Conservation (phyloP, 2,888 invertebrate species). For the Callyntrura guangdongensis region DNA sequence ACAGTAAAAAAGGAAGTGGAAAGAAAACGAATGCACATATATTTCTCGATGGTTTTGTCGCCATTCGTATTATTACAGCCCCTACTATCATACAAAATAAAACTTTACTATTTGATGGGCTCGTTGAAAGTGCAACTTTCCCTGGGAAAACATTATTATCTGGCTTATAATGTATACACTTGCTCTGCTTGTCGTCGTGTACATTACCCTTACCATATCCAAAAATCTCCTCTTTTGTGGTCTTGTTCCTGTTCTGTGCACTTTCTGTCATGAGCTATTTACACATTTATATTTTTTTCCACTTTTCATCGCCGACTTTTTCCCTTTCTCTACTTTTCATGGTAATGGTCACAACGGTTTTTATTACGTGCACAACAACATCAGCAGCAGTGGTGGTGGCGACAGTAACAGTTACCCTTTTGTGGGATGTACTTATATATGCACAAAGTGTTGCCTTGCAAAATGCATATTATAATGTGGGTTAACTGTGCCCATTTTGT, state of each 20-base stretch:
- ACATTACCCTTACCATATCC: constrained; percentile 20
- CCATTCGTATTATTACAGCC: neutral
- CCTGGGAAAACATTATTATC: constrained; percentile 12
- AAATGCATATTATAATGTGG: constrained; percentile 32
- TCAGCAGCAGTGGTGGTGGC: too few relatives aligned
- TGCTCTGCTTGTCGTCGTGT: too few relatives aligned
- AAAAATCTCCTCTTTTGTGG: neutral
- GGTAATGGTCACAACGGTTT: neutral
- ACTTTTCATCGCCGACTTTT: neutral
- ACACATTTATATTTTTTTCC: constrained; percentile 5
- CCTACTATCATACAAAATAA: neutral
- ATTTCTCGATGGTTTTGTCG: neutral
- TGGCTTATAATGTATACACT: neutral
- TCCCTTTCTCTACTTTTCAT: neutral
- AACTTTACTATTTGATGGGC: constrained; percentile 38
- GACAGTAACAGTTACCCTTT: neutral
- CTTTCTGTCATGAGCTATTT: neutral
- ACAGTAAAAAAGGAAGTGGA: constrained; percentile 1
- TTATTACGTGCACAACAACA: neutral
- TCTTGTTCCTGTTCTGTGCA: neutral
- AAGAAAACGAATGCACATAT: neutral
- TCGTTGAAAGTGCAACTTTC: constrained; percentile 46
- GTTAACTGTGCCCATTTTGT: constrained; percentile 34
- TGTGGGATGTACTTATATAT: neutral
- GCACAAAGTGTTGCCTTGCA: neutral